Evolutionary conservation across 2,888 invertebrate genomes (phyloP).

Genomic region (Drosophila pseudotakahashii): DNA sequence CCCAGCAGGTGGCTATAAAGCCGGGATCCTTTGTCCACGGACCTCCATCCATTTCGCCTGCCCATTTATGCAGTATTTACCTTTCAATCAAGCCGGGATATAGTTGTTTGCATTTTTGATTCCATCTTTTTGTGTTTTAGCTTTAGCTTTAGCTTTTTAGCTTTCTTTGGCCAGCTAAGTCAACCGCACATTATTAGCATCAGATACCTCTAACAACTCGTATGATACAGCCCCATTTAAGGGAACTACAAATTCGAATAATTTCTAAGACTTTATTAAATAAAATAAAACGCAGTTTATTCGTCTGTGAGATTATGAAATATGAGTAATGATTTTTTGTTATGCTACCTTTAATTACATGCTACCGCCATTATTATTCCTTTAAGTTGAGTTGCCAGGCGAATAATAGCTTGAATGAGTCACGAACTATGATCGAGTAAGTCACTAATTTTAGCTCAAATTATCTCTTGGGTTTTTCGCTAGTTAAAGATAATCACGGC

Average conservation of each 20-base stretch:
- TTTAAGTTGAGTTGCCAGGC: slow-evolving; percentile 5
- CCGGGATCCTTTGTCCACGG: slow-evolving; percentile 46
- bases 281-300: too few relatives aligned
- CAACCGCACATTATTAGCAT: slow-evolving; percentile 44
- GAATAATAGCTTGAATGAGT: slow-evolving; percentile 13
- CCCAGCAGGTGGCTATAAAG: slow-evolving; percentile 71
- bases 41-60: slow-evolving; percentile 8
- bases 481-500: slow-evolving; percentile 17
- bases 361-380: not conserved
- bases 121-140: slow-evolving; percentile 36
- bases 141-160: too few relatives aligned
- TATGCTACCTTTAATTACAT: slow-evolving; percentile 3
- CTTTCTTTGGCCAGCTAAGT: slow-evolving; percentile 34
- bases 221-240: not conserved
- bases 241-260: not conserved
- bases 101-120: slow-evolving; percentile 42
- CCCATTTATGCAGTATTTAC: slow-evolving; percentile 62
- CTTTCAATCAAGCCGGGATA: slow-evolving; percentile 67
- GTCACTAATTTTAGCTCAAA: slow-evolving; percentile 34
- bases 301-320: too few relatives aligned
- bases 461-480: slow-evolving; percentile 38
- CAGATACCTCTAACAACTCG: not conserved
- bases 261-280: not conserved
- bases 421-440: slow-evolving; percentile 25
- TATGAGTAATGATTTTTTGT: too few relatives aligned